Percentiles rank a stretch among this genome's conserved stretches.
phyloP scores from a whole-genome alignment of 2,797 vertebrate species.

The Takifugu ocellatus region DNA sequence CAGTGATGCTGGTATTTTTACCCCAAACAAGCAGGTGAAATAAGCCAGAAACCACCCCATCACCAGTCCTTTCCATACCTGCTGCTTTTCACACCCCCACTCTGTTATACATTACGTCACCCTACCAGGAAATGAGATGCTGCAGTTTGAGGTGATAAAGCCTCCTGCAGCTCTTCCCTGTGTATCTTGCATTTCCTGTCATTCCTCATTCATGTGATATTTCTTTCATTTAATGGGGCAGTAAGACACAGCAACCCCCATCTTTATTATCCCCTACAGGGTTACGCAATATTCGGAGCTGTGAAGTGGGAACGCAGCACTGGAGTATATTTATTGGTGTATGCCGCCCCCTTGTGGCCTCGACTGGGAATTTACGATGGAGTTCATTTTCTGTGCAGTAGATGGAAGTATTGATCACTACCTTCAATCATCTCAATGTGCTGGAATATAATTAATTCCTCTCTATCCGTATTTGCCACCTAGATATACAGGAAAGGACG shows the following conservation, averaged over 20 bases:
- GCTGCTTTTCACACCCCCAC: slow-evolving; percentile 48
- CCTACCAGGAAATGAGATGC: slow-evolving; percentile 52
- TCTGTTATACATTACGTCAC: slow-evolving; percentile 59
- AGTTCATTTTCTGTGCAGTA: background rate
- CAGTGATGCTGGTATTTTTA: slow-evolving; percentile 18
- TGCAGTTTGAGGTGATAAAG: slow-evolving; percentile 34
- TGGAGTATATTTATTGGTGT: slow-evolving; percentile 5
- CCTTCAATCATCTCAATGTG: too few relatives aligned
- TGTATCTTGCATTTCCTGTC: background rate
- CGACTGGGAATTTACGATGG: background rate
- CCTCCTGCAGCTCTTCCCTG: slow-evolving; percentile 12
- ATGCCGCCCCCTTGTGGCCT: slow-evolving; percentile 50
- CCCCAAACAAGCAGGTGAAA: slow-evolving; percentile 36
- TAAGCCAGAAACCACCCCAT: slow-evolving; percentile 23
- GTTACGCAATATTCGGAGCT: slow-evolving; percentile 27
- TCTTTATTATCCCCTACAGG: slow-evolving; percentile 40
- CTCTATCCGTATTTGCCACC: too few relatives aligned
- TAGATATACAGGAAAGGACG: slow-evolving; percentile 26
- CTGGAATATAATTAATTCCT: too few relatives aligned
- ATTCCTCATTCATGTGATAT: slow-evolving; percentile 10
- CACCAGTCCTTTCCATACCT: slow-evolving; percentile 22
- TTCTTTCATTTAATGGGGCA: background rate
- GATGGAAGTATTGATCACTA: too few relatives aligned
- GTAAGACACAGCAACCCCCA: slow-evolving; percentile 19
- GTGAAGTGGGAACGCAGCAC: background rate